Percentiles rank a stretch among this genome's conserved stretches.
phyloP scores from a whole-genome alignment of 2,888 invertebrate genomes.

The Tigriopus californicus region DNA sequence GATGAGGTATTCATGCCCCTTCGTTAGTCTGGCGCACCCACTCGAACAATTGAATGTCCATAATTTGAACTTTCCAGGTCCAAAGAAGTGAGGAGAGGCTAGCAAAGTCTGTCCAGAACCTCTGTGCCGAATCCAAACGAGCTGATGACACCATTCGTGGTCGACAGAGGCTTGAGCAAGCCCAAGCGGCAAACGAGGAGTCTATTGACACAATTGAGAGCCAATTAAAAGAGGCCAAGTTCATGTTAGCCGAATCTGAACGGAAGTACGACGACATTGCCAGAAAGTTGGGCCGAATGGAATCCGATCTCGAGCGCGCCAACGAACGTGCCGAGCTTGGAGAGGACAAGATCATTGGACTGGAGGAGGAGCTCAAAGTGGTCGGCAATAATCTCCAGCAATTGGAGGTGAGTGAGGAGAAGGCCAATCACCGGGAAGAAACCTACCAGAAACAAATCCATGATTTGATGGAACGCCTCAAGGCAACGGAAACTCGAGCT shows the following conservation, averaged over 20 bases:
- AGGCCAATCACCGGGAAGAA: constrained; percentile 11
- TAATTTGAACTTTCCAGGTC: neutral
- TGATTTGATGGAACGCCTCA: constrained; percentile 5
- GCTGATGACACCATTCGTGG: constrained; percentile 10
- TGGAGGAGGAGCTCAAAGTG: constrained; percentile 11
- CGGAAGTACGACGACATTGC: constrained; percentile 12
- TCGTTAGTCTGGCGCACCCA: no score
- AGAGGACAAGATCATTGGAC: neutral
- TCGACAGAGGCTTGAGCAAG: constrained; percentile 9
- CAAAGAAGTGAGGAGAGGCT: constrained; percentile 5
- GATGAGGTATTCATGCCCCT: neutral
- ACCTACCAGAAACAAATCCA: constrained; percentile 8
- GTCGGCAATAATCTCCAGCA: constrained; percentile 15
- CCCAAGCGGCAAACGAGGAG: constrained; percentile 4
- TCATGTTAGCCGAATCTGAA: constrained; percentile 8
- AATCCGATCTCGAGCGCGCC: constrained; percentile 10
- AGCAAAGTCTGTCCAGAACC: constrained; percentile 12
- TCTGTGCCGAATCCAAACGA: constrained; percentile 6
- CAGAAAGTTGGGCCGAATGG: constrained; percentile 5
- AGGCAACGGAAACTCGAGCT: constrained; percentile 5
- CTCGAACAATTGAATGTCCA: no score
- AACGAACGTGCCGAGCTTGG: constrained; percentile 6
- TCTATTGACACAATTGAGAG: constrained; percentile 11
- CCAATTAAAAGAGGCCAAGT: constrained; percentile 7
- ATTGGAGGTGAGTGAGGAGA: constrained; percentile 11